These are phyloP conservation scores for Lepidonotus clava DNA, from an alignment of 2,888 invertebrate species.

Conservation along the genomic window DNA sequence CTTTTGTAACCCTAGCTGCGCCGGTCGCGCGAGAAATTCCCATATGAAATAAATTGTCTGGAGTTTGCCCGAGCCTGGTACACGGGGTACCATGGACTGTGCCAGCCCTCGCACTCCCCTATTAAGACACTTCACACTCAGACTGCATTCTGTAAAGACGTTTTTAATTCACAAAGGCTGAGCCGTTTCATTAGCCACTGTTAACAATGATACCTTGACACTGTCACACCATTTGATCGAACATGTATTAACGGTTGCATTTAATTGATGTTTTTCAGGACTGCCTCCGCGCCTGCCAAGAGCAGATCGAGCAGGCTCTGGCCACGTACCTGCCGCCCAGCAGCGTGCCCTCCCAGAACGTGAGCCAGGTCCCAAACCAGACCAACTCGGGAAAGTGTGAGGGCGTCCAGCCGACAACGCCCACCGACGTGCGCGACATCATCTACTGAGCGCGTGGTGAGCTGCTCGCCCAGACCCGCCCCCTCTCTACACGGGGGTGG, in stretches of 20 bases:
- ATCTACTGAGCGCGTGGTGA: conserved; percentile 84
- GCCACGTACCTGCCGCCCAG: conserved; percentile 71
- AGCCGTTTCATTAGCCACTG: too few species aligned
- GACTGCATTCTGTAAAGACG: too few species aligned
- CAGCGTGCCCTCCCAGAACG: background rate
- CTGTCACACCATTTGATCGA: too few species aligned
- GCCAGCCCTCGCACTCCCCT: too few species aligned
- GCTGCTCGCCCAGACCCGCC: background rate
- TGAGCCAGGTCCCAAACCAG: conserved; percentile 46
- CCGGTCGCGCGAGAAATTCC: background rate
- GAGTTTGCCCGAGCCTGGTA: conserved; percentile 17
- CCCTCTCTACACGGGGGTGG: background rate
- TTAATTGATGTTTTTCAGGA: conserved; percentile 75
- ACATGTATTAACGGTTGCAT: too few species aligned
- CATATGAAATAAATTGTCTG: conserved; percentile 49
- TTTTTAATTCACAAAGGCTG: too few species aligned
- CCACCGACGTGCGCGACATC: conserved; percentile 92
- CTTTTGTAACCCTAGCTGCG: conserved; percentile 27
- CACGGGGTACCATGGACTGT: too few species aligned
- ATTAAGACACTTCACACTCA: too few species aligned
- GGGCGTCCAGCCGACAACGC: conserved; percentile 84
- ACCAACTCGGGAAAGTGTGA: conserved; percentile 62
- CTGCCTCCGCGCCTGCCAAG: conserved; percentile 77
- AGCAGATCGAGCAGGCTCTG: conserved; percentile 77
- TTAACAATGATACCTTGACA: too few species aligned